Conservation (phyloP, 2,888 invertebrate species). For the Philhelius pedissequus region DNA sequence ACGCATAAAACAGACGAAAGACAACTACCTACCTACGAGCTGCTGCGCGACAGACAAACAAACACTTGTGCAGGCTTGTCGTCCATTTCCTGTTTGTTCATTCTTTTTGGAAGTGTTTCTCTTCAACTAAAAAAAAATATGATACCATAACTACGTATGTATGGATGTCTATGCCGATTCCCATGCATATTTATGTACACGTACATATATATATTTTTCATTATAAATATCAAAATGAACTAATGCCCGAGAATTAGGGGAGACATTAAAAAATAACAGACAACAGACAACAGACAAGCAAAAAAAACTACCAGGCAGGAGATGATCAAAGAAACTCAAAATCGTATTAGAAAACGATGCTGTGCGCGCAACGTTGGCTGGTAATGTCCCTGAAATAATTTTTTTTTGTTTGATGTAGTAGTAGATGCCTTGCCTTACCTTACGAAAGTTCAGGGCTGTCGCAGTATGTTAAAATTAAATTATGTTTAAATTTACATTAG, state of each 20-base stretch:
- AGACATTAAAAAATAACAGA: not conserved
- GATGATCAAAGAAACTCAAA: slow-evolving; percentile 41
- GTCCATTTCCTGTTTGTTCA: slow-evolving; percentile 61
- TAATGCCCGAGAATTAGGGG: slow-evolving; percentile 10
- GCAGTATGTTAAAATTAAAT: too few species aligned
- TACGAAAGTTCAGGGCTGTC: too few species aligned
- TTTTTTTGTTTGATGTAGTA: too few species aligned
- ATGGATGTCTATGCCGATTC: too few species aligned
- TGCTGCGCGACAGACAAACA: slow-evolving; percentile 41
- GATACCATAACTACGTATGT: too few species aligned
- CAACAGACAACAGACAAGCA: not conserved
- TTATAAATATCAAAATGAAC: slow-evolving; percentile 19
- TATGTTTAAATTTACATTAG: too few species aligned
- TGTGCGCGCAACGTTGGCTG: slow-evolving; percentile 53
- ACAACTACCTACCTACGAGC: not conserved
- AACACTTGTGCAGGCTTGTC: slow-evolving; percentile 58
- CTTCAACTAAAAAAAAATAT: not conserved
- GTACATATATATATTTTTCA: not conserved
- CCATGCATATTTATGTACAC: too few species aligned
- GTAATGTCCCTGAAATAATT: too few species aligned
- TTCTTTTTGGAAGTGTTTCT: not conserved
- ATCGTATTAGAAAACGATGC: slow-evolving; percentile 28
- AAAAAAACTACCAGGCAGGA: not conserved
- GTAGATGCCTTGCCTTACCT: too few species aligned
- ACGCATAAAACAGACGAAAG: slow-evolving; percentile 2